A percentile compares a stretch with the other conserved stretches of the same genome.
phyloP scores from a whole-genome alignment of 2,113 vertebrate genomes.

The Clarias magur region DNA sequence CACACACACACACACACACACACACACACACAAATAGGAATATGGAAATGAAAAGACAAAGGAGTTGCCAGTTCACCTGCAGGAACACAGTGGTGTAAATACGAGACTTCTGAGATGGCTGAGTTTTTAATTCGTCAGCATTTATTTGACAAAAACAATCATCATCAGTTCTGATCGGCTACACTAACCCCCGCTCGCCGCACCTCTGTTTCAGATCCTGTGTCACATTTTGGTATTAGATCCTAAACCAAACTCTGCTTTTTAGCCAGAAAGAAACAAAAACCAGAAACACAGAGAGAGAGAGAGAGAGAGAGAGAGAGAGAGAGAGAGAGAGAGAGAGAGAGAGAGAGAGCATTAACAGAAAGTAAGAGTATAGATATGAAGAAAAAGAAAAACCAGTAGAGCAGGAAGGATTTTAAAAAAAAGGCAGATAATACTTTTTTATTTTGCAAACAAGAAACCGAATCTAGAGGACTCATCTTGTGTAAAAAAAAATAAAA shows the following conservation, averaged over 20 bases:
- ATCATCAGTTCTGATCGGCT: neutral
- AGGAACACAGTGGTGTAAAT: neutral
- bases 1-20: neutral
- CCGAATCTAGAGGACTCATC: neutral
- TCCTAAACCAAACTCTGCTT: neutral
- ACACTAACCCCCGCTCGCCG: neutral
- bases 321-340: neutral
- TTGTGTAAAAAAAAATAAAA: no score
- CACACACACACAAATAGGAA: slow-evolving; percentile 31
- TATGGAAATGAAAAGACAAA: slow-evolving; percentile 43
- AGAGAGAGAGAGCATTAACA: neutral
- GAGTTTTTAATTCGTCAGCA: neutral
- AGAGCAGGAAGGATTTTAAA: neutral
- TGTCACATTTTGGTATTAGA: neutral
- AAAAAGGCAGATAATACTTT: neutral
- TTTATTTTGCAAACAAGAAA: neutral
- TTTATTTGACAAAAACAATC: neutral
- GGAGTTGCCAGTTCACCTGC: neutral
- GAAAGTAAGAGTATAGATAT: neutral
- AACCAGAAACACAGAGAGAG: neutral
- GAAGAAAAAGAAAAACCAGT: neutral
- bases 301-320: neutral
- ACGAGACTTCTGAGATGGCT: neutral
- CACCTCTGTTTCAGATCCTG: neutral
- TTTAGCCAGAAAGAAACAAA: neutral